Evolutionary conservation across 2,888 invertebrate genomes (phyloP).

Genomic region (Drosophila greeni): DNA sequence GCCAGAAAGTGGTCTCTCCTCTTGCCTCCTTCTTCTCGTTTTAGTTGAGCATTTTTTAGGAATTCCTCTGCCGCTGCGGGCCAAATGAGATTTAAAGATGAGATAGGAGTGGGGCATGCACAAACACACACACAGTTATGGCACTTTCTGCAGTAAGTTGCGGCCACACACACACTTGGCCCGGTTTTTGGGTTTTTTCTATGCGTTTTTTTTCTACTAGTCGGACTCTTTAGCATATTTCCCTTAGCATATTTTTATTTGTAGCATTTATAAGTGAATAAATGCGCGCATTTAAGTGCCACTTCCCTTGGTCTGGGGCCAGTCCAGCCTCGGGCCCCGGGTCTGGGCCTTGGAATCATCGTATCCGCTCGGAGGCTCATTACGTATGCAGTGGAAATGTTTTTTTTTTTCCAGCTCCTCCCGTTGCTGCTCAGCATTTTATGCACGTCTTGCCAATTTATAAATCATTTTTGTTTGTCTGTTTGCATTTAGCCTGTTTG

Average conservation of each 20-base stretch:
- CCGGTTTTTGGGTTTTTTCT: conserved; percentile 54
- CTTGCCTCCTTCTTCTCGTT: conserved; percentile 2
- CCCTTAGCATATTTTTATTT: conserved; percentile 68
- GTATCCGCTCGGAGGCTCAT: conserved; percentile 54
- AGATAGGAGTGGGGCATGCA: conserved; percentile 13
- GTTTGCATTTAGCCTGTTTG: conserved; percentile 60
- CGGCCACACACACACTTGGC: conserved; percentile 66
- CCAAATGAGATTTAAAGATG: conserved; percentile 70
- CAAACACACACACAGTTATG: conserved; percentile 28
- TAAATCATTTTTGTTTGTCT: conserved; percentile 76
- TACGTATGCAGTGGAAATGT: conserved; percentile 69
- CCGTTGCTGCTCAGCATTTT: conserved; percentile 68
- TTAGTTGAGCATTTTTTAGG: conserved; percentile 38
- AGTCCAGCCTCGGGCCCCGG: conserved; percentile 40
- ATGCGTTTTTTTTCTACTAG: conserved; percentile 20
- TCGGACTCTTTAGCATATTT: conserved; percentile 67
- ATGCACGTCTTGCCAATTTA: conserved; percentile 77
- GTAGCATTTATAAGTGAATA: conserved; percentile 73
- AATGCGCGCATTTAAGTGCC: conserved; percentile 73
- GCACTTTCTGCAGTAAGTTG: conserved; percentile 51
- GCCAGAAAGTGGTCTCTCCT: conserved; percentile 36
- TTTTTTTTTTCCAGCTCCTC: conserved; percentile 49
- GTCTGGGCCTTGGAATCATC: conserved; percentile 32
- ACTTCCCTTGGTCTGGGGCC: conserved; percentile 40
- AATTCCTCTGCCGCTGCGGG: conserved; percentile 65